Conservation (phyloP, 2,113 vertebrate genomes). For the Spheniscus mendiculus region DNA sequence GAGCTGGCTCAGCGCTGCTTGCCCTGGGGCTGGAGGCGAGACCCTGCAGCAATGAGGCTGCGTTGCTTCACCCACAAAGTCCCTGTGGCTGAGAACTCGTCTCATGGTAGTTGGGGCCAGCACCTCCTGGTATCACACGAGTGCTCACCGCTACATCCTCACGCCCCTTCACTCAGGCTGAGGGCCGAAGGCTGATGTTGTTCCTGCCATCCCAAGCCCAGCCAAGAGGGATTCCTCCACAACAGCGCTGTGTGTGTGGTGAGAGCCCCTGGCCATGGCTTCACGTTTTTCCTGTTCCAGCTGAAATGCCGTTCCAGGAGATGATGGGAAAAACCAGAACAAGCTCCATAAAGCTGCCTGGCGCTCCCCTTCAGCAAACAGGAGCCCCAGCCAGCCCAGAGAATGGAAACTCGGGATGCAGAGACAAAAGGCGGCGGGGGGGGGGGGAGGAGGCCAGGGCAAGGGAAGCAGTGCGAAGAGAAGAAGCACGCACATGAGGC, state of each 20-base stretch:
- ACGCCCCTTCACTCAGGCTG: not conserved
- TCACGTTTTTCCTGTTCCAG: not conserved
- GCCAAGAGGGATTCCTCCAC: not conserved
- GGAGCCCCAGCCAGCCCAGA: constrained; percentile 2
- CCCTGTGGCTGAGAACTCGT: not conserved
- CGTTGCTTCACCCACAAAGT: not conserved
- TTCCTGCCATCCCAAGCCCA: not conserved
- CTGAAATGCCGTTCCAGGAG: not conserved
- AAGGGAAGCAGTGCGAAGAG: not conserved
- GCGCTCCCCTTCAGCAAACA: not conserved
- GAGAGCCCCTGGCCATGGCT: not conserved
- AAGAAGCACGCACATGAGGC: not conserved
- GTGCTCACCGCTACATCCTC: accelerated
- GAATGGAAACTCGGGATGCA: constrained; percentile 7
- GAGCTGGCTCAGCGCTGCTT: not conserved
- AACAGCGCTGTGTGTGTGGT: not conserved
- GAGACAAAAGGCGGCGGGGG: not conserved
- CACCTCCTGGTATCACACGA: not conserved
- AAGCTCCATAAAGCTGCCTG: constrained; percentile 17
- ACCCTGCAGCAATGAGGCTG: accelerated
- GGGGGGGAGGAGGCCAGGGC: constrained; percentile 1
- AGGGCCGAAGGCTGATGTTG: not conserved
- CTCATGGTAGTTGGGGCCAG: not conserved
- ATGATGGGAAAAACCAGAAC: not conserved
- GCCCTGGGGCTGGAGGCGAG: accelerated